A percentile compares a stretch with the other conserved stretches of the same genome.
Evolutionary conservation across 1,140 invertebrate species (phyloP).

Genomic region (Diachasmimorpha longicaudata): DNA sequence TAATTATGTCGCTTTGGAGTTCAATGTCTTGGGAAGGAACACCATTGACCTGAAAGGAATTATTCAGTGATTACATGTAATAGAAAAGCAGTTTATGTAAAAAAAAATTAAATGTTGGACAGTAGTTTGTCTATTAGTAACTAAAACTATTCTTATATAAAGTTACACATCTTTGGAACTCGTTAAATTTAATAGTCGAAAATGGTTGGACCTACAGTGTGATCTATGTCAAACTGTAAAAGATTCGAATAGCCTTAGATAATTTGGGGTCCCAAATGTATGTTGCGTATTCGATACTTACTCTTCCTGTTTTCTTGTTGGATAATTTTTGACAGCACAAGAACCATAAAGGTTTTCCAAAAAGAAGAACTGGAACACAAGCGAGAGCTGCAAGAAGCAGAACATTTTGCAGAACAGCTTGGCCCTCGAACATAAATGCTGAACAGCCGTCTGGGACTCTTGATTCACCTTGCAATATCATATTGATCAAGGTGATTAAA

Average conservation of each 20-base stretch:
- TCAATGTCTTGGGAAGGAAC: constrained; percentile 48
- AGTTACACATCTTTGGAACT: too few species aligned
- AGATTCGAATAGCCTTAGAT: too few species aligned
- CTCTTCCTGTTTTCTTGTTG: constrained; percentile 8
- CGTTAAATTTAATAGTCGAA: too few species aligned
- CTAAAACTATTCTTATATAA: too few species aligned
- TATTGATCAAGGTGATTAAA: constrained; percentile 90
- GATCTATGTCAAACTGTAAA: too few species aligned
- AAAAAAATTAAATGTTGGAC: too few species aligned
- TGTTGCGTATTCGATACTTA: not conserved
- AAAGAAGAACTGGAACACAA: constrained; percentile 91
- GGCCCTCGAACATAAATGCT: constrained; percentile 75
- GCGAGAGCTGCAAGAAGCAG: constrained; percentile 78
- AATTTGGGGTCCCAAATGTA: too few species aligned
- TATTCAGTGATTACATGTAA: not conserved
- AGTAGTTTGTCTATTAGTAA: too few species aligned
- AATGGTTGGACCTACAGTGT: too few species aligned
- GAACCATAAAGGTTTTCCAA: constrained; percentile 88
- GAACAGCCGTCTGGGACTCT: constrained; percentile 64
- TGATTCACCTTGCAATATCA: constrained; percentile 79
- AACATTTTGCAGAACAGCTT: constrained; percentile 74
- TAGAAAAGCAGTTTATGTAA: not conserved
- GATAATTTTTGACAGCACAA: constrained; percentile 37
- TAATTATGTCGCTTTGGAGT: constrained; percentile 34
- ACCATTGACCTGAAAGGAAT: constrained; percentile 25